phyloP scores from a whole-genome alignment of 2,113 vertebrate genomes.

The Ia io region DNA sequence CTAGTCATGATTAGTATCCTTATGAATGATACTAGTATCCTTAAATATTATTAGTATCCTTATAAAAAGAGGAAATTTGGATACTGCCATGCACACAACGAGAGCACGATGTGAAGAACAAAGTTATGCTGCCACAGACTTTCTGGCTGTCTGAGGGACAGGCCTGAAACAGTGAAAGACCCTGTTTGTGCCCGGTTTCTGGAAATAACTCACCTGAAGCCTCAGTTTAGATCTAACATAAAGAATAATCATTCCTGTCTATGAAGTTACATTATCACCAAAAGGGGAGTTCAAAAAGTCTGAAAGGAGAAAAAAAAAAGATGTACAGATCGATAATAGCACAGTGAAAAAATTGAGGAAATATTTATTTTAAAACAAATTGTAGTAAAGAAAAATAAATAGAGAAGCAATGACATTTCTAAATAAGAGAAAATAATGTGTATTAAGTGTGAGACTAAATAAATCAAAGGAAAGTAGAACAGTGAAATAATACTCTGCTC shows the following conservation, averaged over 20 bases:
- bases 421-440: conserved; percentile 34
- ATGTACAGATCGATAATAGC: not conserved
- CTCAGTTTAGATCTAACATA: conserved; percentile 45
- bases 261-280: conserved; percentile 19
- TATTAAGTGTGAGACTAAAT: conserved; percentile 22
- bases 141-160: conserved; percentile 24
- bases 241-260: conserved; percentile 33
- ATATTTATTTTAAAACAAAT: not conserved
- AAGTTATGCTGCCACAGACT: not conserved
- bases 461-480: conserved; percentile 22
- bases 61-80: not conserved
- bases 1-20: not conserved
- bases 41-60: not conserved
- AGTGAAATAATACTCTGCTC: not conserved
- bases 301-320: conserved; percentile 11
- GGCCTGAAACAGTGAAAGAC: conserved; percentile 38
- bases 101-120: not conserved
- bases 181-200: conserved; percentile 45
- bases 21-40: no score
- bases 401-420: not conserved
- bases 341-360: not conserved
- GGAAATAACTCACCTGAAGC: conserved; percentile 34
- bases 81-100: not conserved
- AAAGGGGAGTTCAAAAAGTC: conserved; percentile 23
- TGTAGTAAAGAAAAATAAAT: not conserved